Percentiles rank a stretch among this genome's conserved stretches.
Evolutionary conservation across 2,888 invertebrate genomes (phyloP).

Genomic region (Conchocele bisecta): DNA sequence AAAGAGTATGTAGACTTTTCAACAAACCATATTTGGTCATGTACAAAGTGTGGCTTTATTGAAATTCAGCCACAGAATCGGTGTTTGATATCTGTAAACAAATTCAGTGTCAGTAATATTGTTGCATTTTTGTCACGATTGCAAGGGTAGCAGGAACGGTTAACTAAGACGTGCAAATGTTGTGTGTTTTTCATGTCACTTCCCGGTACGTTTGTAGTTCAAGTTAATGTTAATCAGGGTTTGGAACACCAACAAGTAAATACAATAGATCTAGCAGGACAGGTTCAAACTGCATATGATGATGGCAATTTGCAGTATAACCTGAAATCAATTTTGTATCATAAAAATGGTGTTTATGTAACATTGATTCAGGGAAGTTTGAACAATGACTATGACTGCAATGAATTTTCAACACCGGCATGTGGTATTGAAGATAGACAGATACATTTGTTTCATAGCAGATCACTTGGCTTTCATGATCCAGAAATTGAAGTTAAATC

Average conservation of each 20-base stretch:
- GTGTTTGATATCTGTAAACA: background rate
- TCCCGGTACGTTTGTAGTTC: background rate
- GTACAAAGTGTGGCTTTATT: constrained; percentile 2
- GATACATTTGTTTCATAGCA: background rate
- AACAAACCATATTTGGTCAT: background rate
- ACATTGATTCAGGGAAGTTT: background rate
- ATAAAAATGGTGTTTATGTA: background rate
- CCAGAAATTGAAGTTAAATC: background rate
- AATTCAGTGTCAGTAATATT: background rate
- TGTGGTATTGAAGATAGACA: too few relatives aligned
- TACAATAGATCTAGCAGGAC: background rate
- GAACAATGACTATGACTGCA: background rate
- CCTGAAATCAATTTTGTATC: background rate
- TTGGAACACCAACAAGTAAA: background rate
- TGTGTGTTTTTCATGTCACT: background rate
- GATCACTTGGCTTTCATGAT: background rate
- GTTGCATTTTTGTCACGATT: background rate
- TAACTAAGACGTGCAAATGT: background rate
- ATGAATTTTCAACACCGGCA: too few relatives aligned
- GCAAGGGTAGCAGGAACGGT: background rate
- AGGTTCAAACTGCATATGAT: background rate
- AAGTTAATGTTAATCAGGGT: background rate
- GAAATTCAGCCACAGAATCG: background rate
- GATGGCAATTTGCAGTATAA: background rate
- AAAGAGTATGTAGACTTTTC: background rate